Evolutionary conservation across 2,113 vertebrate species (phyloP).

Genomic region (Phaethornis superciliosus): DNA sequence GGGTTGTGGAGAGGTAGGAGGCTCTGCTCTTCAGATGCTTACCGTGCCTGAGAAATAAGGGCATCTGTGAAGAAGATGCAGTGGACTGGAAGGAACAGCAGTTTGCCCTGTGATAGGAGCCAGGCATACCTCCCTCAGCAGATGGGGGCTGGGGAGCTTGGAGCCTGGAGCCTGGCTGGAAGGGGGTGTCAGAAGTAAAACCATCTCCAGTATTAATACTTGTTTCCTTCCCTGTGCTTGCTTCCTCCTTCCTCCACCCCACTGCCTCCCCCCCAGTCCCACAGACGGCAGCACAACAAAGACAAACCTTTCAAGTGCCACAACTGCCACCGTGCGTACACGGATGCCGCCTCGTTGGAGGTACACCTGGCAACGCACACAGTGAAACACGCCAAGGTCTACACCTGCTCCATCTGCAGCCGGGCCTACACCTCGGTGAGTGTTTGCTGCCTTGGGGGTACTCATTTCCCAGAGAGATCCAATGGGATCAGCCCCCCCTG

Average conservation of each 20-base stretch:
- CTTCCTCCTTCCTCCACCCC: not conserved
- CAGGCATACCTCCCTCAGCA: not conserved
- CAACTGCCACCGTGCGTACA: constrained; percentile 97
- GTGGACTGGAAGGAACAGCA: not conserved
- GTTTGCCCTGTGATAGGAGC: not conserved
- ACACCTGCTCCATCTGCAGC: constrained; percentile 95
- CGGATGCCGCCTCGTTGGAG: constrained; percentile 91
- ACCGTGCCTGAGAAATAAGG: not conserved
- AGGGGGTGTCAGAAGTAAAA: not conserved
- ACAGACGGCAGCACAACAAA: constrained; percentile 98
- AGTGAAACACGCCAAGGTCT: constrained; percentile 97
- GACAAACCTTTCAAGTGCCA: constrained; percentile 99
- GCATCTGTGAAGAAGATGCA: not conserved
- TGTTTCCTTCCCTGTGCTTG: not conserved
- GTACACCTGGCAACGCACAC: constrained; percentile 96
- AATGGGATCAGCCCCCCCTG: not conserved
- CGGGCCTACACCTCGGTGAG: constrained; percentile 98
- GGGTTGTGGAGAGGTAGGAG: not conserved
- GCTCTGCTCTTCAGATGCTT: not conserved
- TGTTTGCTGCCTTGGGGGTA: not conserved
- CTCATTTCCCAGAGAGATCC: not conserved
- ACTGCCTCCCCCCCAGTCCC: constrained; percentile 80
- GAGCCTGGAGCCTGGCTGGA: not conserved
- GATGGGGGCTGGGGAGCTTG: not conserved
- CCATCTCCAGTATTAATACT: not conserved